Base-by-base conservation (phyloP, 2,888 invertebrate species). In the Athalia cordata region DNA sequence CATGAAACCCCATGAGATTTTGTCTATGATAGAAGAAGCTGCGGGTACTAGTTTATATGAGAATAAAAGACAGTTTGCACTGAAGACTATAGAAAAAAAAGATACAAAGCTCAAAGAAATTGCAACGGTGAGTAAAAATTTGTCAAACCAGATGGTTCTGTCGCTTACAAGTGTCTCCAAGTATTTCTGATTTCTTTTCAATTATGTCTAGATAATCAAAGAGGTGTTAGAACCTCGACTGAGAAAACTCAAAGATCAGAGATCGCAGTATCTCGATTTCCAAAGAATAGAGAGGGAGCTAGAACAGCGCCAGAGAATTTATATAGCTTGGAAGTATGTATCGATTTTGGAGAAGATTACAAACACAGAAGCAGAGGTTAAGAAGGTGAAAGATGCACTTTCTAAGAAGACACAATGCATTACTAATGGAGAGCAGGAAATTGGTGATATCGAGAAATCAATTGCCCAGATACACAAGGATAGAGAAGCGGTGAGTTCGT, bases 1-100 rank as follows among this genome's bases (percentile, higher is more conserved):
- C 89, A 99, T 99, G 99, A 99, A 99, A 88, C 98, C 99, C 0
- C 93, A 94, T 65, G 99, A 99, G 95, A 96, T 98, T 86, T 91
- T 98, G 77, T 96, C 97, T 0, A 98, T 99, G 98, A 95, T 99
- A 78, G 99, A 99, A 91, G 99, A 99, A 92, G 99, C 99, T 6
- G 98, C 99, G 0, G 99, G 99, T 1, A 99, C 99, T 0, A 95
- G 96, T 85, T 95, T 98, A 94, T 99, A 99, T 89, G 99, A 99
- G 90, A 93, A 94, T 0, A 99, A 99, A 89, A 96, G 97, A 83
- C 95, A 96, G 86, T 93, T 93, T 4, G 96, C 98, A 0, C 93
- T 96, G 82, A 96, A 94, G 86, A 95, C 95, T 0, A 97, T 99
- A 78, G 96, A 96, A 81, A 98, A 96, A 87, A 99, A 99, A 89